phyloP scores from a whole-genome alignment of 2,888 invertebrate species.

The Pseudococcus jackbeardsleyi region DNA sequence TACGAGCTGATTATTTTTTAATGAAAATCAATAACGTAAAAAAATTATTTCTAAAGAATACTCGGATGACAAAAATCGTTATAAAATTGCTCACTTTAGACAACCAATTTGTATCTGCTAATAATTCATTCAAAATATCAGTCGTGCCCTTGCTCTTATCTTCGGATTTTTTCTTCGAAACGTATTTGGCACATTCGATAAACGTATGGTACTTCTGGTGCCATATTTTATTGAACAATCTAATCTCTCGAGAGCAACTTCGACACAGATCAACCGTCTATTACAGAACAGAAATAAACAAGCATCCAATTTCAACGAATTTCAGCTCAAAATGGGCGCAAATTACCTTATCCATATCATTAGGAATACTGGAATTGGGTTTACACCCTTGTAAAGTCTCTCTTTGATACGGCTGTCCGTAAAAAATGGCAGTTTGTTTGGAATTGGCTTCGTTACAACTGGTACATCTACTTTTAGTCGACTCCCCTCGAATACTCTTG shows the following conservation, averaged over 20 bases:
- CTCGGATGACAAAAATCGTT: neutral
- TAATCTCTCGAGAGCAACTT: conserved; percentile 70
- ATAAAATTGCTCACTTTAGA: conserved; percentile 76
- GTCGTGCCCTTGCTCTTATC: conserved; percentile 86
- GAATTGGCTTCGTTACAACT: conserved; percentile 18
- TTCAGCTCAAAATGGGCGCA: neutral
- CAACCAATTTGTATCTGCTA: conserved; percentile 86
- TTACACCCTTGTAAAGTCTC: conserved; percentile 85
- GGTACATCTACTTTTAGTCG: conserved; percentile 6
- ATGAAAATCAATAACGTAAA: too few species aligned
- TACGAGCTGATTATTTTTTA: neutral
- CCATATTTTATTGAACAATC: conserved; percentile 84
- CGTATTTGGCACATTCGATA: conserved; percentile 85
- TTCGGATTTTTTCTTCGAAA: conserved; percentile 81
- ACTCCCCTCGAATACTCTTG: conserved; percentile 42
- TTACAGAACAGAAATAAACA: neutral
- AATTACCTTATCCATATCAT: conserved; percentile 56
- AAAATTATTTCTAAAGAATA: too few species aligned
- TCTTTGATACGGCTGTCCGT: conserved; percentile 87
- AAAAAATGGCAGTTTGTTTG: conserved; percentile 71
- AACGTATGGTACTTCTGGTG: conserved; percentile 90
- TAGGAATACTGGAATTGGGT: conserved; percentile 75
- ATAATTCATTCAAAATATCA: conserved; percentile 85
- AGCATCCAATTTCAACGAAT: neutral
- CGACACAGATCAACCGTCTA: conserved; percentile 58